Evolutionary conservation across 2,888 invertebrate species (phyloP).

Genomic region (Mongoloraphidia duomilia): DNA sequence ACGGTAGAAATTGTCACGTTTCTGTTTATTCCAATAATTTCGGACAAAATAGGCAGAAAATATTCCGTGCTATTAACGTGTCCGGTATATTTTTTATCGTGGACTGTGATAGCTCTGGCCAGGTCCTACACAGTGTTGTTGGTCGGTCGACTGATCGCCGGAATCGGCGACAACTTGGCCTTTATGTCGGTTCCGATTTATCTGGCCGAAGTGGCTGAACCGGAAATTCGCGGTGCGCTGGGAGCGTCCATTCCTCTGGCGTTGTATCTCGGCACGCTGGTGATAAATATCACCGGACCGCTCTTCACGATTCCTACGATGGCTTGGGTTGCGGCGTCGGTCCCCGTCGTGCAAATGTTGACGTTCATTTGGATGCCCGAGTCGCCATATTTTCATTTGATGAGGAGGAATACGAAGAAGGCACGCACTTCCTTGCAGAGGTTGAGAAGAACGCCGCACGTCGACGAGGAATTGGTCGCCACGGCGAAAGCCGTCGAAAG

Average conservation of each 20-base stretch:
- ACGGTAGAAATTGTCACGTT: slow-evolving; percentile 39
- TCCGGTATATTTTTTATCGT: slow-evolving; percentile 44
- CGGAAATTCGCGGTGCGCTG: slow-evolving; percentile 12
- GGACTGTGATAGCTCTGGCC: slow-evolving; percentile 46
- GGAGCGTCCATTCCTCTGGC: slow-evolving; percentile 11
- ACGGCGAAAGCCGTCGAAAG: slow-evolving; percentile 2
- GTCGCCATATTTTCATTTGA: slow-evolving; percentile 14
- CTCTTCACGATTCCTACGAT: slow-evolving; percentile 8
- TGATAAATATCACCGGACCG: slow-evolving; percentile 14
- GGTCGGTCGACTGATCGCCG: slow-evolving; percentile 23
- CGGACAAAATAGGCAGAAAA: slow-evolving; percentile 38
- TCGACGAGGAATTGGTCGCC: slow-evolving; percentile 1
- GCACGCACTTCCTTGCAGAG: slow-evolving; percentile 1
- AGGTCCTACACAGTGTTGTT: slow-evolving; percentile 40
- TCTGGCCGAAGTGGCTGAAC: slow-evolving; percentile 14
- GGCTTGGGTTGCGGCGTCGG: slow-evolving; percentile 8
- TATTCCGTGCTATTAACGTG: slow-evolving; percentile 44
- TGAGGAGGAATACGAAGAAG: background rate
- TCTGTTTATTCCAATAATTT: too few species aligned
- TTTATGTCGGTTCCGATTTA: slow-evolving; percentile 14
- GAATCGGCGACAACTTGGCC: slow-evolving; percentile 11
- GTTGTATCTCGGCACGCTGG: slow-evolving; percentile 4
- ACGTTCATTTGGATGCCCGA: slow-evolving; percentile 13
- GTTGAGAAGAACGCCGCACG: slow-evolving; percentile 1
- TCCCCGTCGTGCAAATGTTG: slow-evolving; percentile 11